Conservation (phyloP, 1,140 invertebrate species). For the Varroa destructor region DNA sequence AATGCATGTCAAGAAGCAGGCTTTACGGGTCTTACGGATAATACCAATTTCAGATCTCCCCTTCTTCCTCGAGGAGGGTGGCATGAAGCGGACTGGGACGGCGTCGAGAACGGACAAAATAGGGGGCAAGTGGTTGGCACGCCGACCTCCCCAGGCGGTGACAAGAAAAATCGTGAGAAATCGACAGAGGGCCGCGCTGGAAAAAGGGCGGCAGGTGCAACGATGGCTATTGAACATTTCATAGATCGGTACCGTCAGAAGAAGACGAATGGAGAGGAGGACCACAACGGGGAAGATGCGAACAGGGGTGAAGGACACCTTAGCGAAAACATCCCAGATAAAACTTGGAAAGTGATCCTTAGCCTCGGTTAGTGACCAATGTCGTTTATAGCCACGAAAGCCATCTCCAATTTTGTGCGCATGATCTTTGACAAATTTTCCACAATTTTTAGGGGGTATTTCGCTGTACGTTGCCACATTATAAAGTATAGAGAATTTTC, state of each 20-base stretch:
- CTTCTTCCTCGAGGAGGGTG: constrained; percentile 1
- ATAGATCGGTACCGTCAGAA: constrained; percentile 24
- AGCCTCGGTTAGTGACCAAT: constrained; percentile 3
- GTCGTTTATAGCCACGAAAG: too few species aligned
- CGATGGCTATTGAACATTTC: constrained; percentile 25
- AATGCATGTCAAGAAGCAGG: too few species aligned
- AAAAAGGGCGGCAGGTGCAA: too few species aligned
- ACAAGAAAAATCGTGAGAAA: neutral
- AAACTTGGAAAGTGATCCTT: constrained; percentile 23
- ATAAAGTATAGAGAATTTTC: too few species aligned
- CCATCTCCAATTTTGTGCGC: too few species aligned
- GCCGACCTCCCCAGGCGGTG: neutral
- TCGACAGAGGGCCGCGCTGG: too few species aligned
- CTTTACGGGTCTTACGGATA: too few species aligned
- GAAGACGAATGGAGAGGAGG: constrained; percentile 17
- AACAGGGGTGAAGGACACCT: neutral
- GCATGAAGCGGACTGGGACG: constrained; percentile 14
- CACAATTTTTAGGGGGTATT: too few species aligned
- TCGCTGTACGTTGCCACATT: too few species aligned
- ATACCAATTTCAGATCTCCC: neutral
- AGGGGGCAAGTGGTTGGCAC: neutral
- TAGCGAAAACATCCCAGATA: constrained; percentile 13
- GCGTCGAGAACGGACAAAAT: too few species aligned
- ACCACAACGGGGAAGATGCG: neutral
- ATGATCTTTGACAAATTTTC: too few species aligned